Evolutionary conservation across 2,797 vertebrate species (phyloP), one percentile per base, ranked within the genome.

Genomic region (Oreochromis mossambicus): DNA sequence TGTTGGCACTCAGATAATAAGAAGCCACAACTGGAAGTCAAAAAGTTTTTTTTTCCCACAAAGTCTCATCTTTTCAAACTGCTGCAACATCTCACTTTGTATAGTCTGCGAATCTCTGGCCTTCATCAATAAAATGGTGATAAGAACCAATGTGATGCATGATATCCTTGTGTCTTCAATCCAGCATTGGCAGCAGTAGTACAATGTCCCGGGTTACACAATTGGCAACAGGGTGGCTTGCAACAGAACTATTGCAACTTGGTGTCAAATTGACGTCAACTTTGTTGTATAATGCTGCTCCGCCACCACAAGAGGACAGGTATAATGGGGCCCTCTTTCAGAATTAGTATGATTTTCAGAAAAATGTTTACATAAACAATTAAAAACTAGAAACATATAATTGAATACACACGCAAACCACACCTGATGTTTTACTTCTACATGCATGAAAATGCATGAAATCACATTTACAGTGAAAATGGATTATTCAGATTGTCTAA

Each of bases 401-500:
- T 73, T 24, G 21, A 8, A 73, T 29, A 29, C 24, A 73, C 11
- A 48, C 15, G 58, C 9, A 63, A 36, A 63, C 58, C 17, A n/a
- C 15, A 6, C 13, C 32, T n/a, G 10, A 70, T 70, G 21, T 46
- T 70, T 77, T 66, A 84, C 36, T 54, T 77, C 54, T 75, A 15
- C 11, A 85, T 81, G 86, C 41, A 34, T 76, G 29, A 4, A 82
- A 80, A 84, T 81, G 86, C 41, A 34, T 70, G 46, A 3, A 82
- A 80, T 83, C 17, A 38, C 10, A 32, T 66, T 82, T 80, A 66
- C 73, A 8, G n/a, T 76, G n/a, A 43, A 58, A 36, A 51, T 83
- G 12, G 83, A 87, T 91, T 86, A 83, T 90, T 91, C 50, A 77
- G 80, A 70, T 78, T 79, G 76, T 56, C 36, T 34, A 51, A 78